Base-by-base conservation (phyloP, 2,113 vertebrate genomes). In the Vanacampus margaritifer region DNA sequence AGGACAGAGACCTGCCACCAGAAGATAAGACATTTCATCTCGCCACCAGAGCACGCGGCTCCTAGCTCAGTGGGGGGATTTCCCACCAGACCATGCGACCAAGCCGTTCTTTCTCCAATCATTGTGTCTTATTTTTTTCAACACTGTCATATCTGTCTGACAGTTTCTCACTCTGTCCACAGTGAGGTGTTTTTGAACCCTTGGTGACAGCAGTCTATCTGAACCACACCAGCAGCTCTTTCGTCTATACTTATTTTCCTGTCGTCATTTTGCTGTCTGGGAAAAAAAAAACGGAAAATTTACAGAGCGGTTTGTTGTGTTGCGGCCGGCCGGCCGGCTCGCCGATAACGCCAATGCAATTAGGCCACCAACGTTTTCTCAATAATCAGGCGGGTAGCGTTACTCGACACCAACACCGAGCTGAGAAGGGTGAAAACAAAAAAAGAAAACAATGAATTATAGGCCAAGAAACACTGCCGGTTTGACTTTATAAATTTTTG, bases 11-110 rank as follows among this genome's bases (percentile, higher is more conserved):
- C 84, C 89, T 89, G 89, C 83, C 72, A 82, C 84, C 67, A 76
- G 80, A 79, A 84, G 89, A 92, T 90, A 90, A 90, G 88, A 83
- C 84, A 79, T 88, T 86, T 91, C 86, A 88, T 91, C 86, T 84
- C 71, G 71, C 85, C 84, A 74, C 88, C 81, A 68, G 80, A 77
- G 80, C 54, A 64, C 75, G 73, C 67, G 74, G 76, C 77, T 83
- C 72, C 75, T 71, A 70, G 82, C 85, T 75, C 85, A 82, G 81
- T 50, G 71, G 86, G 87, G 59, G 43, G 84, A 87, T 86, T 86
- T 87, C 83, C 88, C 84, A 86, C 70, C 76, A 88, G 85, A 87
- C 84, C 75, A 78, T 59, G 75, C 73, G 76, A 74, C 67, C 82
- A 86, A 85, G 82, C 79, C 69, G 69, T 75, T 74, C 56, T 72